phyloP scores from a whole-genome alignment of 2,797 vertebrate genomes.

The Pipistrellus nathusii region DNA sequence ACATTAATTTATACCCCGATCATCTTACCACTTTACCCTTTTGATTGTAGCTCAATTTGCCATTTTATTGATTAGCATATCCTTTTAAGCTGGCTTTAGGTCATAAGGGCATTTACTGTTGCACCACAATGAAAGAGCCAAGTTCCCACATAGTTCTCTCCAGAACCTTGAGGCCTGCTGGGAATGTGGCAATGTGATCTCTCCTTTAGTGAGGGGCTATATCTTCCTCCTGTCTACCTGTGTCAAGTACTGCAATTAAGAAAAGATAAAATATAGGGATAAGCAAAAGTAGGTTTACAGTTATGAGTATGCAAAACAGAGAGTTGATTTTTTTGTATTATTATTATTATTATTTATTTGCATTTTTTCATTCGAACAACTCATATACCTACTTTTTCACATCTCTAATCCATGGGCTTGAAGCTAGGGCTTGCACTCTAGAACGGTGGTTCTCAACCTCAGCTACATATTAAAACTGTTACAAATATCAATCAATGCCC shows the following conservation, averaged over 20 bases:
- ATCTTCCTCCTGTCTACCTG: neutral
- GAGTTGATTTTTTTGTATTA: neutral
- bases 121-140: neutral
- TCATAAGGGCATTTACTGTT: neutral
- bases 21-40: neutral
- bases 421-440: neutral
- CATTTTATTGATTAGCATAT: constrained; percentile 1
- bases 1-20: neutral
- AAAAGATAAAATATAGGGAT: neutral
- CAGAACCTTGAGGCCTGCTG: neutral
- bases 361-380: neutral
- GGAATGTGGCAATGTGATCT: neutral
- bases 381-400: neutral
- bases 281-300: neutral
- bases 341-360: neutral
- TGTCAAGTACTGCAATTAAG: neutral
- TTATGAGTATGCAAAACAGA: neutral
- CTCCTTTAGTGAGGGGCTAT: neutral
- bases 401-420: neutral
- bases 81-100: constrained; percentile 12
- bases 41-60: neutral
- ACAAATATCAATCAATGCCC: neutral
- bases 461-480: neutral
- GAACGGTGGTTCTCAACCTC: neutral
- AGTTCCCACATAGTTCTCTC: neutral